These are phyloP conservation scores for Champsocephalus gunnari DNA, from an alignment of 2,797 vertebrate genomes.

Conservation along the genomic window DNA sequence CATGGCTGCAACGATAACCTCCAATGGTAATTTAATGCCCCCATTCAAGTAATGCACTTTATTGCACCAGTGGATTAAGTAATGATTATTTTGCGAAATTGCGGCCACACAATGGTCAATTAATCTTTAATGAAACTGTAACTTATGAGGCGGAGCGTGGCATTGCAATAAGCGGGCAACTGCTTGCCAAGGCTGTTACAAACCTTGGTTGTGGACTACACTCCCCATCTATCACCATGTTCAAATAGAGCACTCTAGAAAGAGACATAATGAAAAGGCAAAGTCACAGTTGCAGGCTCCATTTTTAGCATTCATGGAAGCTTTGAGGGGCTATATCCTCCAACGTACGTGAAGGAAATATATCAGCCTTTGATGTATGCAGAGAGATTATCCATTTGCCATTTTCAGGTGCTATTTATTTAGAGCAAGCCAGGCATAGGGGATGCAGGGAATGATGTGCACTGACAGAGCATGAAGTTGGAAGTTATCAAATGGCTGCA, in stretches of 20 bases:
- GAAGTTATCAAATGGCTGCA: slow-evolving; percentile 73
- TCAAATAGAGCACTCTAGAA: slow-evolving; percentile 65
- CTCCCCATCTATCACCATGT: slow-evolving; percentile 71
- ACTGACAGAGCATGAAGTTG: slow-evolving; percentile 78
- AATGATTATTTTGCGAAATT: slow-evolving; percentile 88
- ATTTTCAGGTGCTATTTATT: slow-evolving; percentile 75
- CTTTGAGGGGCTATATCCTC: slow-evolving; percentile 52
- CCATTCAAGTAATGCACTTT: slow-evolving; percentile 81
- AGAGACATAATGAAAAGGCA: slow-evolving; percentile 65
- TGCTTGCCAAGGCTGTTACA: slow-evolving; percentile 79
- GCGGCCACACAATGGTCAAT: slow-evolving; percentile 83
- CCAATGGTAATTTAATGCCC: slow-evolving; percentile 76
- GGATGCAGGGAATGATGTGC: slow-evolving; percentile 74
- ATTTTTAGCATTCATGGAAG: slow-evolving; percentile 67
- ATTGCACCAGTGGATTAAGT: slow-evolving; percentile 83
- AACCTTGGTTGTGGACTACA: slow-evolving; percentile 68
- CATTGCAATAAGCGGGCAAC: slow-evolving; percentile 71
- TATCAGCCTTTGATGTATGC: slow-evolving; percentile 63
- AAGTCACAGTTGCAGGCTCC: slow-evolving; percentile 57
- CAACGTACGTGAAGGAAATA: slow-evolving; percentile 60
- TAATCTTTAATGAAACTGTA: slow-evolving; percentile 86
- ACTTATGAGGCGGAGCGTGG: slow-evolving; percentile 80
- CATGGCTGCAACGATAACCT: slow-evolving; percentile 71
- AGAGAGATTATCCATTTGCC: slow-evolving; percentile 61
- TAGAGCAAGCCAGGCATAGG: slow-evolving; percentile 61